Evolutionary conservation across 2,888 invertebrate genomes (phyloP).

Genomic region (Gonocerus acuteangulatus): DNA sequence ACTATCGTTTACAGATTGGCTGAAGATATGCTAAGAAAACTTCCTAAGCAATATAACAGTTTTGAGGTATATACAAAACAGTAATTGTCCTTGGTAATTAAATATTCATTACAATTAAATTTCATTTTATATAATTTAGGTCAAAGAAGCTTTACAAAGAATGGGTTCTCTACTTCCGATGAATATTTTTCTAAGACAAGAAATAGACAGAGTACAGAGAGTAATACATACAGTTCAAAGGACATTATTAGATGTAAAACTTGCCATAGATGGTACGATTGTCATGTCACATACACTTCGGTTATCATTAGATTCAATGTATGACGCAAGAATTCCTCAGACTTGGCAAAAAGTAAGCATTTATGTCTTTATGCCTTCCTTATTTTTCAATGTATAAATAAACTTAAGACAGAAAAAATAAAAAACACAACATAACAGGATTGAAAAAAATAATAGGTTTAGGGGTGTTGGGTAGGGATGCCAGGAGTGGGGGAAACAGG

Average conservation of each 20-base stretch:
- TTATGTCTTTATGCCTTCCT: neutral
- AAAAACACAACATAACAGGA: too few relatives aligned
- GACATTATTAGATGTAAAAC: constrained; percentile 78
- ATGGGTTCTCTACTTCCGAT: constrained; percentile 91
- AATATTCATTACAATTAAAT: too few relatives aligned
- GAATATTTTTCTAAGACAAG: constrained; percentile 83
- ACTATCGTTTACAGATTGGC: constrained; percentile 84
- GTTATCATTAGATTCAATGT: constrained; percentile 89
- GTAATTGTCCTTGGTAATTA: too few relatives aligned
- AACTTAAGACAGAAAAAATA: constrained; percentile 7
- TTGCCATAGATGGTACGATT: constrained; percentile 95
- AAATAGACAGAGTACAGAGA: constrained; percentile 71
- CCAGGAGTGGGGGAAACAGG: too few relatives aligned
- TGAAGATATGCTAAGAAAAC: constrained; percentile 82
- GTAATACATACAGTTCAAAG: constrained; percentile 63
- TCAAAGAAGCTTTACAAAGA: constrained; percentile 75
- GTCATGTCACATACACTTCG: constrained; percentile 88
- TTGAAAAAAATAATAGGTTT: neutral
- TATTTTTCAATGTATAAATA: neutral
- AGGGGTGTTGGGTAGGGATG: too few relatives aligned
- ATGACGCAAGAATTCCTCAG: constrained; percentile 88
- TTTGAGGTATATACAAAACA: constrained; percentile 61
- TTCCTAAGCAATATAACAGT: constrained; percentile 76
- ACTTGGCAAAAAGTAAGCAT: constrained; percentile 73
- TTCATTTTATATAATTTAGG: too few relatives aligned